These are phyloP conservation scores for Drosophila cardini DNA, from an alignment of 1,140 invertebrate species.

Conservation along the genomic window DNA sequence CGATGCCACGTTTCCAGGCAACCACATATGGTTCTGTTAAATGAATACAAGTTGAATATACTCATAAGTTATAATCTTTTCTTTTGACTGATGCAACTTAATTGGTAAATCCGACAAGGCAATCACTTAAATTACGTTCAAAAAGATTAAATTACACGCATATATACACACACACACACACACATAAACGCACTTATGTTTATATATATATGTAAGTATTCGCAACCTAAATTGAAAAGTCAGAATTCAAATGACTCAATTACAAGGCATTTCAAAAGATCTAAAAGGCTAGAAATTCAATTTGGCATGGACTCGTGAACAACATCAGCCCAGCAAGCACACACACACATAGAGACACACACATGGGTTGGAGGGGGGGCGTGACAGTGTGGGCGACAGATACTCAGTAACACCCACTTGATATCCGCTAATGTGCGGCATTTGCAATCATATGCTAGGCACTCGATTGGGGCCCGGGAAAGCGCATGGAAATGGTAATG, in stretches of 20 bases:
- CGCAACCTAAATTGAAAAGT: constrained; percentile 75
- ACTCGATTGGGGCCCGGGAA: constrained; percentile 36
- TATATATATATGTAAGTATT: constrained; percentile 17
- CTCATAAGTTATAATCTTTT: constrained; percentile 32
- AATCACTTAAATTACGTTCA: constrained; percentile 64
- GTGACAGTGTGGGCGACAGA: constrained; percentile 39
- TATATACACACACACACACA: constrained; percentile 12
- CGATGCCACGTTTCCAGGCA: constrained; percentile 87
- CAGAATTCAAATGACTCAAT: constrained; percentile 82
- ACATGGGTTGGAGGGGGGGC: background rate
- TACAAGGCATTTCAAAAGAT: constrained; percentile 78
- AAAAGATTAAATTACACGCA: constrained; percentile 68
- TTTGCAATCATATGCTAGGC: constrained; percentile 80
- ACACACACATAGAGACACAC: constrained; percentile 10
- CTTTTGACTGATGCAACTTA: constrained; percentile 34
- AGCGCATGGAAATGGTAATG: constrained; percentile 11
- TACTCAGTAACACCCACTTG: constrained; percentile 81
- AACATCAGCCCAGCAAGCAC: constrained; percentile 35
- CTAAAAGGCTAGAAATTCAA: constrained; percentile 83
- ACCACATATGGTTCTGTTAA: constrained; percentile 85
- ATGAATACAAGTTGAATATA: constrained; percentile 23
- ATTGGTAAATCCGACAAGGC: constrained; percentile 47
- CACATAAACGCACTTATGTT: constrained; percentile 4
- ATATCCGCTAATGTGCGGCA: constrained; percentile 83
- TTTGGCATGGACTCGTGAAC: constrained; percentile 73